Percentiles rank a stretch among this genome's conserved stretches.
These are phyloP conservation scores for Rhinogobius similis DNA, from an alignment of 2,113 vertebrate genomes.

Conservation along the genomic window DNA sequence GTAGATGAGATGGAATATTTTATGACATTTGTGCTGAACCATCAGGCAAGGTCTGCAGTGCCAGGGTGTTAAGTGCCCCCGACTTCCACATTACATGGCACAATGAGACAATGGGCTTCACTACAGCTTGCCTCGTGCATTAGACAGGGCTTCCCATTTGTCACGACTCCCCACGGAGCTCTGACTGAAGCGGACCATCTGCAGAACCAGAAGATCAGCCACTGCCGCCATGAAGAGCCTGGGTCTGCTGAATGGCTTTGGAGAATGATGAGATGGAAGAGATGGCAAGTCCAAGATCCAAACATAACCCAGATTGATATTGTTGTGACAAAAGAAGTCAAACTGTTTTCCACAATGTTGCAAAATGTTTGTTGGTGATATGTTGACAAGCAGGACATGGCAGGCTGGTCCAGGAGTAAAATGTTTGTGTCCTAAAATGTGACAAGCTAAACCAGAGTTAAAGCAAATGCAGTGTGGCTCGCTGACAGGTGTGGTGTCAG, in stretches of 20 bases:
- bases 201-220: constrained; percentile 6
- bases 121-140: constrained; percentile 1
- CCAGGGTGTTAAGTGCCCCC: neutral
- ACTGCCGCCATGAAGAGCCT: neutral
- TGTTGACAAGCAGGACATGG: neutral
- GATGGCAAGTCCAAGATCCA: constrained; percentile 2
- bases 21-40: constrained; percentile 9
- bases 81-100: constrained; percentile 4
- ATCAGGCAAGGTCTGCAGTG: constrained; percentile 4
- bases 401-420: neutral
- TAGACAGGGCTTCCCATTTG: constrained; percentile 5
- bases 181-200: constrained; percentile 5
- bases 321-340: neutral
- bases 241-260: neutral
- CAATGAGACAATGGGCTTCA: neutral
- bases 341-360: constrained; percentile 3
- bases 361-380: neutral
- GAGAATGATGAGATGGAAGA: constrained; percentile 1
- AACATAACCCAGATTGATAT: constrained; percentile 7
- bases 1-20: constrained; percentile 3
- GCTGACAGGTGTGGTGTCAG: neutral
- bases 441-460: neutral
- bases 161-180: constrained; percentile 5
- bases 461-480: neutral
- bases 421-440: neutral